Percentiles rank a stretch among this genome's conserved stretches.
Evolutionary conservation across 2,888 invertebrate genomes (phyloP).

Genomic region (Clunio marinus): DNA sequence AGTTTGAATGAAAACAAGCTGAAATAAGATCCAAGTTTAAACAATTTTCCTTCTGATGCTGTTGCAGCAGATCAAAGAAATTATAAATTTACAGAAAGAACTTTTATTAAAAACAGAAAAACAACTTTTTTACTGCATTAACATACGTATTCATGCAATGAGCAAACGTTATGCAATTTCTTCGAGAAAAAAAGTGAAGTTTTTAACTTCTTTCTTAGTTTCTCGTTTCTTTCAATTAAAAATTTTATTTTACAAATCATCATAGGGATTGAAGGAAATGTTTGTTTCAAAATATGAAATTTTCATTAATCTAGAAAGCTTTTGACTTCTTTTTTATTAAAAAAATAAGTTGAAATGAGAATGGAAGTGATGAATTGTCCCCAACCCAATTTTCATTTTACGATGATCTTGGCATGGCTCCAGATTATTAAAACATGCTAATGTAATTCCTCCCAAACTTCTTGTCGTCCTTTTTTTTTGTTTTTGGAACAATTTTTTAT

Average conservation of each 20-base stretch:
- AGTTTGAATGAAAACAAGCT: too few relatives aligned
- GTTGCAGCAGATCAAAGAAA: slow-evolving; percentile 11
- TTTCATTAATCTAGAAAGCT: too few relatives aligned
- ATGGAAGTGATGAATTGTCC: too few relatives aligned
- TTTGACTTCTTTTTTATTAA: too few relatives aligned
- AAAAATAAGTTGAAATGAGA: too few relatives aligned
- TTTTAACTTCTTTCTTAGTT: background rate
- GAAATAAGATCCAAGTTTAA: background rate
- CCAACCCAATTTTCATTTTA: background rate
- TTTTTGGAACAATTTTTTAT: background rate
- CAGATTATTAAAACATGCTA: slow-evolving; percentile 28
- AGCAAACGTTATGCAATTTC: too few relatives aligned
- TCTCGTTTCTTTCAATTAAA: slow-evolving; percentile 18
- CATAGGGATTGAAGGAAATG: too few relatives aligned
- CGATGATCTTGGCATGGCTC: slow-evolving; percentile 1
- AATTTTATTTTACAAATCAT: background rate
- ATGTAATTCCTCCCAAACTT: slow-evolving; percentile 1
- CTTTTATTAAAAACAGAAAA: slow-evolving; percentile 14
- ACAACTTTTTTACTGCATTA: slow-evolving; percentile 17
- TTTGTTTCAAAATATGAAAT: too few relatives aligned
- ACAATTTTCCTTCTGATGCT: slow-evolving; percentile 4
- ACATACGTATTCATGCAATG: slow-evolving; percentile 6
- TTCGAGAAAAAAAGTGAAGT: background rate
- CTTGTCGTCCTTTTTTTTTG: background rate
- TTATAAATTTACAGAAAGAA: background rate